Evolutionary conservation across 2,888 invertebrate species (phyloP).

Genomic region (Belgica antarctica): DNA sequence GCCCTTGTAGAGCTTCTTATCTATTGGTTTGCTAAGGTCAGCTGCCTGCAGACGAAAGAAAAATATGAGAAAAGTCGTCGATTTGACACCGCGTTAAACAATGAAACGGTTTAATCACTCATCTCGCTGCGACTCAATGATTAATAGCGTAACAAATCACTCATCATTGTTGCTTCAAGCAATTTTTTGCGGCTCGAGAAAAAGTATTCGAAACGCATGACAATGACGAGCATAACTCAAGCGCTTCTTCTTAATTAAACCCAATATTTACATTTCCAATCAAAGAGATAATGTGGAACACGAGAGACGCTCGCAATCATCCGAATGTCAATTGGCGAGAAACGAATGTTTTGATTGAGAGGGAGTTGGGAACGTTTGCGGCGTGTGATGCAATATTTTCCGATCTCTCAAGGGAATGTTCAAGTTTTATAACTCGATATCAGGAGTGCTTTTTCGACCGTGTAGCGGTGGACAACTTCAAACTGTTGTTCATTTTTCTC

Average conservation of each 20-base stretch:
- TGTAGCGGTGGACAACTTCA: too few species aligned
- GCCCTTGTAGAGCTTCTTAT: slow-evolving; percentile 98
- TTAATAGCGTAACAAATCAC: slow-evolving; percentile 1
- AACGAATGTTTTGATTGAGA: not conserved
- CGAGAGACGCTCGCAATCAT: not conserved
- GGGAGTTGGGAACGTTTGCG: not conserved
- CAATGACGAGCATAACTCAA: too few species aligned
- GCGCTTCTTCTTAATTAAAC: slow-evolving; percentile 30
- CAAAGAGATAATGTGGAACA: not conserved
- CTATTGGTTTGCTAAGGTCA: slow-evolving; percentile 93
- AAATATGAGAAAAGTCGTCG: too few species aligned
- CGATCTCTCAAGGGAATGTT: not conserved
- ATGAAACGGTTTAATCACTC: too few species aligned
- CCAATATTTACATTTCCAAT: slow-evolving; percentile 39
- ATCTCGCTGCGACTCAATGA: too few species aligned
- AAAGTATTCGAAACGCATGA: too few species aligned
- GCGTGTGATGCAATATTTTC: not conserved
- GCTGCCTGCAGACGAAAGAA: slow-evolving; percentile 66
- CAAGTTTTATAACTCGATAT: not conserved
- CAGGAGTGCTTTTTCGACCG: too few species aligned
- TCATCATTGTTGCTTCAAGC: not conserved
- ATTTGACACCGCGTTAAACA: too few species aligned
- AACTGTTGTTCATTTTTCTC: not conserved
- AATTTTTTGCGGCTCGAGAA: too few species aligned
- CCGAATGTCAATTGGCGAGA: not conserved